Evolutionary conservation across 2,797 vertebrate species (phyloP).

Genomic region (Rallus crepitans): DNA sequence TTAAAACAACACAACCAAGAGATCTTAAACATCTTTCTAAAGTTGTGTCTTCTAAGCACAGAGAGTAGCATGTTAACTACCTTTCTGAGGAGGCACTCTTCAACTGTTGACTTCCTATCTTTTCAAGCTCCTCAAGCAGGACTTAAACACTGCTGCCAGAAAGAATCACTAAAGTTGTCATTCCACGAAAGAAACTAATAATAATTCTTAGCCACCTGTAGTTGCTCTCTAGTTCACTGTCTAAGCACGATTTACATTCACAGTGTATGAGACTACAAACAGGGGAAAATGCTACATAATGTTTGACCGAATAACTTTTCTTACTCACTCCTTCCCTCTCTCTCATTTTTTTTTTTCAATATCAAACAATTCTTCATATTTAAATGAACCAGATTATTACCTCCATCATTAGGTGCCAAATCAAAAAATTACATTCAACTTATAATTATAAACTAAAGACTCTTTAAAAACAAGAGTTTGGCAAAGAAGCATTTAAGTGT

Average conservation of each 20-base stretch:
- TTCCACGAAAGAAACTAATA: not conserved
- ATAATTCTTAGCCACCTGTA: not conserved
- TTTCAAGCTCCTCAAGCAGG: not conserved
- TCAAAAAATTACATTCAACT: slow-evolving; percentile 30
- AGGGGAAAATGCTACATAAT: not conserved
- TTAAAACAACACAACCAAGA: not conserved
- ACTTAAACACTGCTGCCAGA: not conserved
- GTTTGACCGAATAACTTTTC: not conserved
- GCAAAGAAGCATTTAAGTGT: not conserved
- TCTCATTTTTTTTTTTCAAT: not conserved
- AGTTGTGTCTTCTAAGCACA: not conserved
- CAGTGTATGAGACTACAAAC: not conserved
- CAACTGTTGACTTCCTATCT: not conserved
- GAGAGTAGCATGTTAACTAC: accelerated
- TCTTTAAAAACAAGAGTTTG: slow-evolving; percentile 30
- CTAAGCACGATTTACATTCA: not conserved
- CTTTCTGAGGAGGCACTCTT: not conserved
- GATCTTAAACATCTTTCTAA: not conserved
- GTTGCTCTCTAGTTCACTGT: not conserved
- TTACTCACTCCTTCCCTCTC: not conserved
- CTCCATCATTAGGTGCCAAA: slow-evolving; percentile 4
- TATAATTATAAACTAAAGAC: slow-evolving; percentile 39
- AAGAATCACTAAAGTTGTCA: not conserved
- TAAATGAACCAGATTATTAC: slow-evolving; percentile 3
- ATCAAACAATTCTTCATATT: not conserved